Evolutionary conservation across 1,140 invertebrate genomes (phyloP).

Genomic region (Pinna nobilis): DNA sequence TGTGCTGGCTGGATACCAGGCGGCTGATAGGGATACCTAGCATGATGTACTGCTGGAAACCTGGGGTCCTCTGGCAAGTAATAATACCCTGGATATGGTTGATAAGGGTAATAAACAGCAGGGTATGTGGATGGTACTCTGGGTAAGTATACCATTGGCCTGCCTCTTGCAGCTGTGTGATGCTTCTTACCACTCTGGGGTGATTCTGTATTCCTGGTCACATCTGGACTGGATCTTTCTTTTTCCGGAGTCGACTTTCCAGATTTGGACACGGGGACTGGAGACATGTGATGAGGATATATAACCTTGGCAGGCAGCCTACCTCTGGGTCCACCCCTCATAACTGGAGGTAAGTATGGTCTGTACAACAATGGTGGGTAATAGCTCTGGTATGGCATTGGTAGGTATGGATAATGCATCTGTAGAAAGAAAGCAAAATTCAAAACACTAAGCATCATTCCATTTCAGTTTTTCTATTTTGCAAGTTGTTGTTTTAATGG

Average conservation of each 20-base stretch:
- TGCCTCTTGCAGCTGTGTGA: neutral
- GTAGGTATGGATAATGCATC: constrained; percentile 48
- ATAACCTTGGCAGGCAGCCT: constrained; percentile 19
- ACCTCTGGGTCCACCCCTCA: constrained; percentile 16
- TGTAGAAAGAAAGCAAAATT: constrained; percentile 38
- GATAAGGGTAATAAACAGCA: constrained; percentile 33
- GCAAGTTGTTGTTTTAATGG: too few species aligned
- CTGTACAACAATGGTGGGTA: constrained; percentile 39
- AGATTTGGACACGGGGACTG: neutral
- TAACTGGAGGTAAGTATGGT: constrained; percentile 26
- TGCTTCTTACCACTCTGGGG: constrained; percentile 28
- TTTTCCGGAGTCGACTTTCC: neutral
- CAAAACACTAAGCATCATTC: too few species aligned
- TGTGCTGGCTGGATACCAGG: constrained; percentile 14
- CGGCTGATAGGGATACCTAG: constrained; percentile 4
- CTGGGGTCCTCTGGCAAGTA: constrained; percentile 44
- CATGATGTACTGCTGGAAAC: constrained; percentile 18
- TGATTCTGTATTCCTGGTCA: constrained; percentile 12
- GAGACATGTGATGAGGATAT: constrained; percentile 22
- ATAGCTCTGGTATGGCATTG: constrained; percentile 44
- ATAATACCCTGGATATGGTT: constrained; percentile 38
- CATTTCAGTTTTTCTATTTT: too few species aligned
- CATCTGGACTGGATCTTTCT: constrained; percentile 23
- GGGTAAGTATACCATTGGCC: constrained; percentile 46
- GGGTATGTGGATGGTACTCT: constrained; percentile 25